Conservation (phyloP, 2,888 invertebrate species). For the Dastarcus helophoroides region DNA sequence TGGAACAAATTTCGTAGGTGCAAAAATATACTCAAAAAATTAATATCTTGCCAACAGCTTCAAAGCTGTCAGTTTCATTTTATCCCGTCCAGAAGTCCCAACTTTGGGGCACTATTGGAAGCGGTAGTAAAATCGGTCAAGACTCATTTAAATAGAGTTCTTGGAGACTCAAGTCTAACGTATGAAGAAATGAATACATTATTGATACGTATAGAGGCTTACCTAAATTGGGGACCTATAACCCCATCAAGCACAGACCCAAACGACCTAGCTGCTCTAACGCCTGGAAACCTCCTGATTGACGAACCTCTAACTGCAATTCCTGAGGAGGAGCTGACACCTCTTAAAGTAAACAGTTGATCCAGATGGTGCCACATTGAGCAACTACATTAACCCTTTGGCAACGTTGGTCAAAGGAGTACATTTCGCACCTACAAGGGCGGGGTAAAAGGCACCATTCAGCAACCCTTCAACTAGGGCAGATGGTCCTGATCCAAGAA, state of each 20-base stretch:
- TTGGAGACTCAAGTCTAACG: too few relatives aligned
- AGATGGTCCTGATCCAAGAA: neutral
- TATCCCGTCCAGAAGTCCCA: neutral
- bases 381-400: conserved; percentile 1
- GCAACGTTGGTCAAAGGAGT: neutral
- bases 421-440: neutral
- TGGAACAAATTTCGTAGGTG: conserved; percentile 2
- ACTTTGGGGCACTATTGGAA: conserved; percentile 3
- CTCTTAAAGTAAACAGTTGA: neutral
- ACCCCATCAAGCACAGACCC: neutral
- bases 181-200: too few relatives aligned
- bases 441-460: neutral
- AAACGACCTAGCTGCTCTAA: neutral
- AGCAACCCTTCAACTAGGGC: neutral
- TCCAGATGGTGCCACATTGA: neutral
- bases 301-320: neutral
- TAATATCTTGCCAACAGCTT: neutral
- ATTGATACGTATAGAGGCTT: too few relatives aligned
- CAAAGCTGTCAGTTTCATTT: neutral
- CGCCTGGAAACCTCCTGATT: neutral
- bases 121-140: neutral
- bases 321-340: conserved; percentile 1
- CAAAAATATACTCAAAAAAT: neutral
- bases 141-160: neutral
- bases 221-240: too few relatives aligned